Percentiles rank a stretch among this genome's conserved stretches.
Evolutionary conservation across 2,797 vertebrate species (phyloP).

Genomic region (Borostomias antarcticus): DNA sequence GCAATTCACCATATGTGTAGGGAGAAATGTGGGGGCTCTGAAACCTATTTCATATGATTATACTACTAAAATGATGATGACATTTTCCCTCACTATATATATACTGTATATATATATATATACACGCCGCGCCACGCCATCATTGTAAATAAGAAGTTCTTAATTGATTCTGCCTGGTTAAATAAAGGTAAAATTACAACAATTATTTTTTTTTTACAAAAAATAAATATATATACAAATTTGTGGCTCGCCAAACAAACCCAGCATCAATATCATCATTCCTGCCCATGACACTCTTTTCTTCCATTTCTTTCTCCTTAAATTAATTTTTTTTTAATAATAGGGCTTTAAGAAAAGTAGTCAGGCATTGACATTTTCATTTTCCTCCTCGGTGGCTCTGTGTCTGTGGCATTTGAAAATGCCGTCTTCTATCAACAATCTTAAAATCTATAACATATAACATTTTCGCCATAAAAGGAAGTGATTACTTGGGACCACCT

Average conservation of each 20-base stretch:
- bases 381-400: constrained; percentile 70
- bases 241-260: constrained; percentile 54
- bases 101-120: too few species aligned
- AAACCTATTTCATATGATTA: constrained; percentile 53
- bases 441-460: constrained; percentile 69
- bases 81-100: constrained; percentile 30
- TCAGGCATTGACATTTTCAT: constrained; percentile 78
- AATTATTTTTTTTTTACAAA: too few species aligned
- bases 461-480: constrained; percentile 63
- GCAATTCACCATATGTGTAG: constrained; percentile 53
- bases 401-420: constrained; percentile 78
- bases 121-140: too few species aligned
- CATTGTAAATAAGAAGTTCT: too few species aligned
- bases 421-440: constrained; percentile 66
- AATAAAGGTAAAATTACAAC: too few species aligned
- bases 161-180: too few species aligned
- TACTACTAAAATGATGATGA: constrained; percentile 45
- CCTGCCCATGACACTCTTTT: constrained; percentile 49
- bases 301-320: constrained; percentile 64
- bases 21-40: constrained; percentile 27
- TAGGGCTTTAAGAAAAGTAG: constrained; percentile 72
- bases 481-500: constrained; percentile 48
- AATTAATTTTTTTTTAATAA: constrained; percentile 73
- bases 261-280: constrained; percentile 55
- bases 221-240: too few species aligned